These are phyloP conservation scores for Gymnobelideus leadbeateri DNA, from an alignment of 2,113 vertebrate genomes.

Conservation along the genomic window DNA sequence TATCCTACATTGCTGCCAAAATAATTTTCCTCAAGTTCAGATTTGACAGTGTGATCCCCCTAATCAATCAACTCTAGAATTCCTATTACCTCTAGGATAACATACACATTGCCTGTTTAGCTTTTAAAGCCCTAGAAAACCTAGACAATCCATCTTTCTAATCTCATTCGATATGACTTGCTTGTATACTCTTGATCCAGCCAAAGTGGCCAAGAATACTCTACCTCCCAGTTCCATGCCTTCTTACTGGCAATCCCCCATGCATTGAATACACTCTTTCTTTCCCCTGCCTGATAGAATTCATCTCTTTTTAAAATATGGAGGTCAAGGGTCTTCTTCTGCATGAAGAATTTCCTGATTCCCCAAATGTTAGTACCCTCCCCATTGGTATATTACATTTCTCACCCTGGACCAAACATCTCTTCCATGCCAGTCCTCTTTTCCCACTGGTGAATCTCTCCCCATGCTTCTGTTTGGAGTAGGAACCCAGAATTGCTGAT, in stretches of 20 bases:
- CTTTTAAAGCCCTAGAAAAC: not conserved
- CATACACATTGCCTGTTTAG: not conserved
- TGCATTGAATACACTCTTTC: not conserved
- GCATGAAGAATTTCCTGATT: not conserved
- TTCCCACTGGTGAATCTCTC: not conserved
- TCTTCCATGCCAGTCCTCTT: not conserved
- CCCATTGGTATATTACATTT: not conserved
- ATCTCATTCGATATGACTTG: no score
- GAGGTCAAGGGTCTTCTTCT: not conserved
- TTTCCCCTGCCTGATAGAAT: not conserved
- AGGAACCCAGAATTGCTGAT: no score
- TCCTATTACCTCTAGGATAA: not conserved
- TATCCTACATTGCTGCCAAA: not conserved
- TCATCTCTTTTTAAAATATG: not conserved
- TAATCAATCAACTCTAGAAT: not conserved
- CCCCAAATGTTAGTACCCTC: not conserved
- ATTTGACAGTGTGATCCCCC: not conserved
- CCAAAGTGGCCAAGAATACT: no score
- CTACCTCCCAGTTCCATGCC: not conserved
- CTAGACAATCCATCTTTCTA: no score
- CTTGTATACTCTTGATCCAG: no score
- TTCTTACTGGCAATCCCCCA: not conserved
- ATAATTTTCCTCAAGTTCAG: not conserved
- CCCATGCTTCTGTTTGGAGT: not conserved
- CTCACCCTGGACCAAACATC: not conserved